Base-by-base conservation (phyloP, 2,113 vertebrate species). In the Ariopsis seemanni region DNA sequence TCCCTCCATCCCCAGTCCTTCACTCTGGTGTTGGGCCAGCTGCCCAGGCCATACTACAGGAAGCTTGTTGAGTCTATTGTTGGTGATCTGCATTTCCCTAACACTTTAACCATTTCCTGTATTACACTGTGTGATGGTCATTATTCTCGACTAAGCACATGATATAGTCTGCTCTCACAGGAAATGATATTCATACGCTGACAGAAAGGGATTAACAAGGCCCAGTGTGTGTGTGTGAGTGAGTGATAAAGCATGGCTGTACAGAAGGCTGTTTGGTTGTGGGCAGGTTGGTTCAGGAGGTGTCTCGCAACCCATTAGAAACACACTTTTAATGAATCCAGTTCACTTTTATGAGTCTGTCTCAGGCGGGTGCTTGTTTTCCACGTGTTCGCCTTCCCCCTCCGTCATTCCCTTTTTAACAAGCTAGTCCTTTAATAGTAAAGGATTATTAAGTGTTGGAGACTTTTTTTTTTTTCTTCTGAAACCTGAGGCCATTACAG, bases 91-190 rank as follows among this genome's bases (percentile, higher is more conserved):
- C 55, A 52, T 90, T 92, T 91, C 92, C 92, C 88, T 55, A 67
- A 80, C 89, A 87, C 88, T 89, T 92, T 91, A 92, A 91, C 89
- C 25, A 10, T 91, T 92, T 92, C 92, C 92, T 91, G 90, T 90
- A 90, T 91, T 84, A 79, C 72, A 5, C 89, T 80, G 84, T 22
- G 34, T 72, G 88, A 83, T 57, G 77, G 77, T 85, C 82, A 83
- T 87, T 87, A 87, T 77, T 65, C 83, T 77, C 15, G 9, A 74
- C 85, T 62, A 85, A 86, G 89, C 69, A 81, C 60, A 79, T 53
- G 27, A 72, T 85, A 71, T 78, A n/a, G 42, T 0, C 71, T 11
- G 82, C 48, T 85, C 22, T 57, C 83, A 4, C 42, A 85, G 85
- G 90, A 90, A 87, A 88, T 83, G 20, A 87, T 85, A 86, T 62